Conservation (phyloP, 2,113 vertebrate genomes). For the Lota lota region DNA sequence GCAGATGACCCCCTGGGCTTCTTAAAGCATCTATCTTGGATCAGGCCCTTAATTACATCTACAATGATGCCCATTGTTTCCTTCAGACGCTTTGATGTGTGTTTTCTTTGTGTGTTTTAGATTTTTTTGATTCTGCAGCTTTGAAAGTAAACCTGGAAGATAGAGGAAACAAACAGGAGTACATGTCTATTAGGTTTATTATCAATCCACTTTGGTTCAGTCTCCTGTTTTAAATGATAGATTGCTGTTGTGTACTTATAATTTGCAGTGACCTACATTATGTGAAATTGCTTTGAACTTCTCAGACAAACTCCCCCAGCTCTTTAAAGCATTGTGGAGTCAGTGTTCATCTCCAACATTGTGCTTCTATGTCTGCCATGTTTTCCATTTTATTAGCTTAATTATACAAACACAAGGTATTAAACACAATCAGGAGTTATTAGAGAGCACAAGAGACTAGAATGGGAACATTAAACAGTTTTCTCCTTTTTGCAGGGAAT, state of each 20-base stretch:
- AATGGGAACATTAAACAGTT: conserved; percentile 34
- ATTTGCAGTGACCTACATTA: conserved; percentile 61
- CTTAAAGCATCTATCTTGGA: conserved; percentile 38
- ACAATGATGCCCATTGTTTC: conserved; percentile 47
- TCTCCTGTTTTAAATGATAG: conserved; percentile 47
- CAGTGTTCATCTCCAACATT: conserved; percentile 24
- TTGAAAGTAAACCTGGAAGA: conserved; percentile 48
- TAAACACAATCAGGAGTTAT: conserved; percentile 45
- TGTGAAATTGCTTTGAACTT: conserved; percentile 66
- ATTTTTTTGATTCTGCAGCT: conserved; percentile 33
- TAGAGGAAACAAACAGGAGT: conserved; percentile 11
- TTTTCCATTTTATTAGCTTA: conserved; percentile 43
- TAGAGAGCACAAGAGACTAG: conserved; percentile 32
- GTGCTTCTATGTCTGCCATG: conserved; percentile 26
- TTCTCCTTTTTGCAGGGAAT: conserved; percentile 23
- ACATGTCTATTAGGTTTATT: conserved; percentile 20
- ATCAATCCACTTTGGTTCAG: neutral
- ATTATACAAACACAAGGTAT: conserved; percentile 56
- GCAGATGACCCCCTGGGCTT: conserved; percentile 59
- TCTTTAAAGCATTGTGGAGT: conserved; percentile 30
- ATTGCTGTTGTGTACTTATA: conserved; percentile 47
- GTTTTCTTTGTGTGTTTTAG: too few relatives aligned
- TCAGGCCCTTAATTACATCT: conserved; percentile 64
- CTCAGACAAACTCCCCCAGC: conserved; percentile 50
- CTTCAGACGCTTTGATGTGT: conserved; percentile 34